Percentiles rank a stretch among this genome's conserved stretches.
phyloP scores from a whole-genome alignment of 1,140 invertebrate genomes.

The Cardiocondyla obscurior region DNA sequence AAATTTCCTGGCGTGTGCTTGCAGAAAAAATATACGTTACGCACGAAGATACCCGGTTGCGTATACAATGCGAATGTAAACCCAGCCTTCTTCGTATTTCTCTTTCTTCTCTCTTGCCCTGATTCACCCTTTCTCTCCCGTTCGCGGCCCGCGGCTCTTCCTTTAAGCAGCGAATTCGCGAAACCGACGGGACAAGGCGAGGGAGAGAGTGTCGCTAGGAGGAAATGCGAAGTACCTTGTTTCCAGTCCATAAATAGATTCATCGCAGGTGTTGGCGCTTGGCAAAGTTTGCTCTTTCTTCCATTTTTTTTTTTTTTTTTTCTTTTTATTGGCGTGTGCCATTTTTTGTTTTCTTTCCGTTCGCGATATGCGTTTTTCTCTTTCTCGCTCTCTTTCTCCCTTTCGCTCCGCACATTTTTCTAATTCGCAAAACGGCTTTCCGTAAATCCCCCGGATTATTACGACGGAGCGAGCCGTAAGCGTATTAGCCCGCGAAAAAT shows the following conservation, averaged over 20 bases:
- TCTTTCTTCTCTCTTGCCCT: background rate
- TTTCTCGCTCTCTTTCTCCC: background rate
- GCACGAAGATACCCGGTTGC: conserved; percentile 5
- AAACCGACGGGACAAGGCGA: background rate
- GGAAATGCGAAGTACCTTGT: background rate
- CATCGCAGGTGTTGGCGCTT: conserved; percentile 23
- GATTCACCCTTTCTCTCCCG: background rate
- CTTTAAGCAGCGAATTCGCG: background rate
- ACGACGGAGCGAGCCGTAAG: background rate
- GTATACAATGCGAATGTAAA: conserved; percentile 27
- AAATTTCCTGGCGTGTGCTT: conserved; percentile 19
- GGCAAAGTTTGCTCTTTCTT: conserved; percentile 29
- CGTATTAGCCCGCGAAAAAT: background rate
- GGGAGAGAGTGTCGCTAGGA: background rate
- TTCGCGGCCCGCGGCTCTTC: too few relatives aligned
- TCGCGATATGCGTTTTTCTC: background rate
- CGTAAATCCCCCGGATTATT: conserved; percentile 34
- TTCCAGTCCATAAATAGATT: conserved; percentile 34
- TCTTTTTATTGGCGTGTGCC: background rate
- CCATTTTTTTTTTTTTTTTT: background rate
- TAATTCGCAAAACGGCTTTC: conserved; percentile 29
- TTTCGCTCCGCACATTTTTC: background rate
- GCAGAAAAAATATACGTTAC: conserved; percentile 41
- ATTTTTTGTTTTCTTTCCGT: background rate
- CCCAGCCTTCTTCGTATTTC: background rate